A percentile compares a stretch with the other conserved stretches of the same genome.
These are phyloP conservation scores for Nesogale talazaci DNA, from an alignment of 2,113 vertebrate genomes.

Conservation along the genomic window DNA sequence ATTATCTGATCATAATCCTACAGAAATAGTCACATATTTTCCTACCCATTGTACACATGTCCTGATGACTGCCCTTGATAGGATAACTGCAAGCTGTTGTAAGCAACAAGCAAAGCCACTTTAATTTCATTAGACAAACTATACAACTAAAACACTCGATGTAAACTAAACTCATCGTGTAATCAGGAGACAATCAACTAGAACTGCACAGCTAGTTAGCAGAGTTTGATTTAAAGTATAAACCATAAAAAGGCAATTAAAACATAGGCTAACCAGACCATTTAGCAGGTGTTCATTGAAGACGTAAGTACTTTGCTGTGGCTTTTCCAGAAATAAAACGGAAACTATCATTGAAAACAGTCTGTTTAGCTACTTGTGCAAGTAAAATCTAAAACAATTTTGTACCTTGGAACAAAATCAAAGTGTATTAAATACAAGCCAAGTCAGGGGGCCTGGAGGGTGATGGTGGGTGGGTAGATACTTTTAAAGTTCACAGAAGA, in stretches of 20 bases:
- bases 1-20: neutral
- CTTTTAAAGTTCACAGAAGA: conserved; percentile 13
- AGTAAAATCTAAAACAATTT: conserved; percentile 54
- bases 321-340: conserved; percentile 61
- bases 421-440: neutral
- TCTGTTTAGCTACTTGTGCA: conserved; percentile 41
- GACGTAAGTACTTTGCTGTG: conserved; percentile 29
- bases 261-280: conserved; percentile 36
- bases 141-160: neutral
- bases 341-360: conserved; percentile 57
- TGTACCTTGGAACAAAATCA: conserved; percentile 33
- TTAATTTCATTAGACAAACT: conserved; percentile 53
- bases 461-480: neutral
- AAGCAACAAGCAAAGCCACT: neutral
- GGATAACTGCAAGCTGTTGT: neutral
- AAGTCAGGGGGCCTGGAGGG: neutral
- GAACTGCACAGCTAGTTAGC: conserved; percentile 44
- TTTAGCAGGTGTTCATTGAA: conserved; percentile 59
- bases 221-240: conserved; percentile 64
- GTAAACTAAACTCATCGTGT: neutral
- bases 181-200: conserved; percentile 44
- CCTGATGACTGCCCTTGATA: neutral
- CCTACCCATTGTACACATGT: neutral
- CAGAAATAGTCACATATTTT: neutral
- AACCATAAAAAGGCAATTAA: conserved; percentile 53